Conservation (phyloP, 2,888 invertebrate species). For the Scaptomyza cyrtandrae region DNA sequence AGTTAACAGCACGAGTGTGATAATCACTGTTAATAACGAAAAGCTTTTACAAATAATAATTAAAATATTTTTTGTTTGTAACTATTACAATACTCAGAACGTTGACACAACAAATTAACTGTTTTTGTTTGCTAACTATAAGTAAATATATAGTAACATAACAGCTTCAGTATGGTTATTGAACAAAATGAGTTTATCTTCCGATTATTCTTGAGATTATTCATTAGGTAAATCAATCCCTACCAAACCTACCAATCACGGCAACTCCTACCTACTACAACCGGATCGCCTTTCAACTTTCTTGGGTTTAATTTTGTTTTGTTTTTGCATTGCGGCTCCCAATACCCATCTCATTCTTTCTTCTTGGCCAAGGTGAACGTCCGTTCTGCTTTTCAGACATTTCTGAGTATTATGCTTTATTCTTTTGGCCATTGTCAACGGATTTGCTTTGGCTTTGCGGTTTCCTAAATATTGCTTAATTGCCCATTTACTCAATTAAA, state of each 20-base stretch:
- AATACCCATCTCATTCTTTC: neutral
- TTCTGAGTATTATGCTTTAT: neutral
- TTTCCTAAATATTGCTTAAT: constrained; percentile 34
- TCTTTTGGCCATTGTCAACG: constrained; percentile 31
- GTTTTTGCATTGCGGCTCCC: neutral
- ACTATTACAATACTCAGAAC: neutral
- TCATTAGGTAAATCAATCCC: too few relatives aligned
- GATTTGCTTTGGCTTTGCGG: constrained; percentile 40
- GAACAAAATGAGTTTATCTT: too few relatives aligned
- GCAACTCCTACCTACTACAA: neutral
- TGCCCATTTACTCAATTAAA: constrained; percentile 46
- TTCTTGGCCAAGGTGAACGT: neutral
- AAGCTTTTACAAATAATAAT: too few relatives aligned
- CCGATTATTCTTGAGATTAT: too few relatives aligned
- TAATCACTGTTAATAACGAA: neutral
- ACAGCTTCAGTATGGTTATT: too few relatives aligned
- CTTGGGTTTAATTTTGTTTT: neutral
- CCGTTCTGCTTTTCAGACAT: neutral
- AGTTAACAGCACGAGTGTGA: neutral
- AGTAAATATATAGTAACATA: too few relatives aligned
- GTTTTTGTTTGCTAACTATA: too few relatives aligned
- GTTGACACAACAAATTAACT: too few relatives aligned
- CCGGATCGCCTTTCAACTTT: neutral
- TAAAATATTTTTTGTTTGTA: neutral
- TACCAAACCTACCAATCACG: neutral